Evolutionary conservation across 2,888 invertebrate genomes (phyloP), one percentile per base, ranked within the genome.

Genomic region (Hirudinaria manillensis): DNA sequence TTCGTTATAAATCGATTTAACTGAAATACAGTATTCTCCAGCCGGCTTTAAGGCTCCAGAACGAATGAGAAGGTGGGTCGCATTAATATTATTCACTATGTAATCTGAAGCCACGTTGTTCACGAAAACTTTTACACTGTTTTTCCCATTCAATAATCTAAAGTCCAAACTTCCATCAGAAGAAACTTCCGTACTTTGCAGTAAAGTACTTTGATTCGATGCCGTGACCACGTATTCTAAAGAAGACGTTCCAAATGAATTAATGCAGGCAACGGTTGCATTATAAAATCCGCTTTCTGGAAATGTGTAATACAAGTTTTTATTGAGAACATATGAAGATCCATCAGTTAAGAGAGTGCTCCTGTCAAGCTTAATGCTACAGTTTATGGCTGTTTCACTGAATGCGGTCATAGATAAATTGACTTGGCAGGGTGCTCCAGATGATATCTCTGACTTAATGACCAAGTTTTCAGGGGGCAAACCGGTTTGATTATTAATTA

Each of bases 271-370:
- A 0, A 80, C 79, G 4, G 75, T 61, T n/a, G 80, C 72, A 29
- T 79, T 76, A 77, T 81, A 83, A 24, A 79, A 78, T 13, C 84
- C 83, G 24, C 80, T 78, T 0, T 68, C 53, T 0, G 38, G n/a
- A 76, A 80, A 83, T 0, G 70, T 72, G 75, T 82, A 80, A 2
- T 53, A 29, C 3, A 34, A 24, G n/a, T 73, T 10, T 21, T n/a
- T 51, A 6, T 29, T 21, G 29, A 74, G 72, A 3, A 76, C 55
- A 21, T 74, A 27, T 24, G 55, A 38, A 2, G 53, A 36, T n/a
- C 29, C 36, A 29, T 72, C 71, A 32, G 56, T 21, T 36, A 29
- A 74, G 29, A 78, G 77, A 10, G 56, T 77, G 21, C 78, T 79
- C 2, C 79, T 75, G 55, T 81, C 82, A 1, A 80, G 77, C 2